These are phyloP conservation scores for Bujurquina vittata DNA, from an alignment of 2,113 vertebrate genomes.

Conservation along the genomic window DNA sequence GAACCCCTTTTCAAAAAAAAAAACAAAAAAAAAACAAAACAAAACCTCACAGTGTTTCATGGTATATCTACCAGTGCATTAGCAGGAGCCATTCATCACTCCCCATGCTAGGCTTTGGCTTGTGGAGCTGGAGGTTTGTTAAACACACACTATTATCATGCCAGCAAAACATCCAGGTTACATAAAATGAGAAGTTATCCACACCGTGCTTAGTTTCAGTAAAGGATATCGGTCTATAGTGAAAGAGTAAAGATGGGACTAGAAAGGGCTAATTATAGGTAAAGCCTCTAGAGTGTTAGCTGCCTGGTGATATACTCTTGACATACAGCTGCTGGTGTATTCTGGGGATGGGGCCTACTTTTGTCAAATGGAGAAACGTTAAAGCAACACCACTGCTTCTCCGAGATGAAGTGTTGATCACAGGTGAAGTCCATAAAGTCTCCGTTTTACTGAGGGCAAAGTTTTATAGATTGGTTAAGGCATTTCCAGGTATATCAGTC, in stretches of 20 bases:
- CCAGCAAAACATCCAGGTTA: constrained; percentile 55
- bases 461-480: background rate
- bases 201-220: constrained; percentile 38
- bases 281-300: constrained; percentile 49
- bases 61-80: constrained; percentile 18
- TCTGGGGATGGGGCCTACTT: constrained; percentile 13
- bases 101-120: constrained; percentile 16
- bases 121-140: constrained; percentile 18
- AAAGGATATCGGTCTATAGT: constrained; percentile 31
- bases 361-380: background rate
- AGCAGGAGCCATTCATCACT: constrained; percentile 40
- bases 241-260: constrained; percentile 18
- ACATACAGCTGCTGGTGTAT: constrained; percentile 42
- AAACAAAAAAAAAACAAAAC: background rate
- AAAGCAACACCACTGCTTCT: background rate
- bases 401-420: background rate
- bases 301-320: constrained; percentile 45
- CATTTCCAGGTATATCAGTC: background rate
- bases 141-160: constrained; percentile 40
- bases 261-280: constrained; percentile 74
- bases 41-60: background rate
- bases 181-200: constrained; percentile 30
- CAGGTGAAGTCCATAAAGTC: background rate
- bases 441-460: background rate
- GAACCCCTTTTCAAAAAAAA: background rate